Base-by-base conservation (phyloP, 2,113 vertebrate species). In the Caracal caracal region DNA sequence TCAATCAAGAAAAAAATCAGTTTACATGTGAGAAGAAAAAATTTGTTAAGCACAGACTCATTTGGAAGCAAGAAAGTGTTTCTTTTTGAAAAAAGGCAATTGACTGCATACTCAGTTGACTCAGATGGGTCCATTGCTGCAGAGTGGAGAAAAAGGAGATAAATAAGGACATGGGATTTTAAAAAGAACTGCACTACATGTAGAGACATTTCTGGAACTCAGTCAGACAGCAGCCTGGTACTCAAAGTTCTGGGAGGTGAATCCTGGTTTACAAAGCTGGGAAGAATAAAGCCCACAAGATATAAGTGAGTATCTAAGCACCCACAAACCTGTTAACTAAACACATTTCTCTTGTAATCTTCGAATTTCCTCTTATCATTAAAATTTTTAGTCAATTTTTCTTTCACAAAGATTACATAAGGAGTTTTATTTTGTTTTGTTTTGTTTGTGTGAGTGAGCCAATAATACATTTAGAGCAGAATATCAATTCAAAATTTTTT, bases 401-500 rank as follows among this genome's bases (percentile, higher is more conserved):
- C 71, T 85, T 6, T 70, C 40, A 75, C 19, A 82, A 66, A 80
- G 78, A 49, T 85, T 43, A 63, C 15, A 3, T 35, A 35, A 53
- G n/a, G 68, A 8, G 6, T 92, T 88, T 86, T 53, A 53, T 61
- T 49, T 82, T 37, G 49, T 33, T 65, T 84, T 40, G 0, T 80
- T 75, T 75, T 75, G 47, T 43, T n/a, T 82, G 22, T 88, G 59
- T 20, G 28, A 68, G 7, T 28, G 63, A 83, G 10, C 7, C 26
- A 83, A 28, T 19, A 86, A 66, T n/a, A 76, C 35, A 59, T 17
- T 53, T 83, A 78, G 17, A 13, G 13, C 47, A 88, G 56, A 61
- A 47, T 65, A 79, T 79, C 53, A 73, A n/a, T 81, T 91, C 49
- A 59, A 84, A 95, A 80, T 61, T 68, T 93, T 89, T 83, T 22